Conservation (phyloP, 1,140 invertebrate genomes). For the Calephelis virginiensis region DNA sequence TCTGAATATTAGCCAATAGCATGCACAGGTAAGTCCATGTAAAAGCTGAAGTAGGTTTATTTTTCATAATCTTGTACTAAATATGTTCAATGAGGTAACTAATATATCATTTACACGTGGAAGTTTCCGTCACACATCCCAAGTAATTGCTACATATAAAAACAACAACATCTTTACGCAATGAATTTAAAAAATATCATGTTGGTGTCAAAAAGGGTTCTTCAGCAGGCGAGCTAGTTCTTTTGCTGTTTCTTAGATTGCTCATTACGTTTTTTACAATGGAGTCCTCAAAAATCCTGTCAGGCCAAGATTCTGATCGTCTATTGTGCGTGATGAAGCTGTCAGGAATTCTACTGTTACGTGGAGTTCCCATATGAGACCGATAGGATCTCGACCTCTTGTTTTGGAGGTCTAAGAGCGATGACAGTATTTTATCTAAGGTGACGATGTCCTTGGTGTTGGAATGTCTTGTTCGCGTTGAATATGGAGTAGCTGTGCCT, state of each 20-base stretch:
- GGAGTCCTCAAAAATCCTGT: constrained; percentile 58
- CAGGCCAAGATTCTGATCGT: constrained; percentile 60
- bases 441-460: constrained; percentile 63
- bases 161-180: too few species aligned
- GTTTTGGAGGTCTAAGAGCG: constrained; percentile 58
- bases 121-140: too few species aligned
- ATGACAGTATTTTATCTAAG: constrained; percentile 69
- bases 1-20: too few species aligned
- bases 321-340: constrained; percentile 37
- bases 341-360: constrained; percentile 47
- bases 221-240: constrained; percentile 45
- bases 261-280: constrained; percentile 57
- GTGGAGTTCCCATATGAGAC: constrained; percentile 57
- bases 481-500: constrained; percentile 41
- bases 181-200: constrained; percentile 27
- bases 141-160: too few species aligned
- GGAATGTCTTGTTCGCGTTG: constrained; percentile 33
- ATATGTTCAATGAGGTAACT: too few species aligned
- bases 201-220: constrained; percentile 65
- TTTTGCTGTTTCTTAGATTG: constrained; percentile 52
- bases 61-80: too few species aligned
- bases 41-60: too few species aligned
- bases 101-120: too few species aligned
- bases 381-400: constrained; percentile 50
- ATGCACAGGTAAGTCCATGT: too few species aligned